Base-by-base conservation (phyloP, 2,113 vertebrate species). In the Centropus unirufus region DNA sequence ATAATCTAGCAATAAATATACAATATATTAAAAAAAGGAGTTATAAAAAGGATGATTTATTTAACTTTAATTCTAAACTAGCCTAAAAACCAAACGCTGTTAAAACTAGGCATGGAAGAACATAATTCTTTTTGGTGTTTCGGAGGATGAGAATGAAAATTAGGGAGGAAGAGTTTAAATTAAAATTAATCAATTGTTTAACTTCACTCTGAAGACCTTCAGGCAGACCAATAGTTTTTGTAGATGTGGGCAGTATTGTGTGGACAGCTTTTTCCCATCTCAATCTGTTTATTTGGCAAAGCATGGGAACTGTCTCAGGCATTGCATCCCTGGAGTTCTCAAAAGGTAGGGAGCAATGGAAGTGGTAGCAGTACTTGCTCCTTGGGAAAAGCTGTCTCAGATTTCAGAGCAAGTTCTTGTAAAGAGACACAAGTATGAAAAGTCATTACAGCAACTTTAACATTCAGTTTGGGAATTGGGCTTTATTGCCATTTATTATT, bases 1-100 rank as follows among this genome's bases (percentile, higher is more conserved):
- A 54, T 96, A 96, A 97, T 96, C 46, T 87, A 95, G 75, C 90
- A 96, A 96, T 97, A 97, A 90, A 94, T 95, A 96, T 82, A 93
- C 64, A 91, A 14, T 95, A 63, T 79, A 96, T 97, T 95, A 67
- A 93, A 95, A 82, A 91, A 73, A 55, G 29, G 55, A 52, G 88
- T 81, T 93, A 69, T 92, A 73, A 91, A 97, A 94, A 74, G 69
- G 85, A 59, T 97, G 76, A 93, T 95, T 97, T 97, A 96, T 96
- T 94, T 96, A 75, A 94, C 55, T 96, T 92, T 39, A 91, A 61
- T 96, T 84, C 59, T 70, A 51, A 90, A 89, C 55, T 92, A 58
- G 73, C 68, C 49, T 95, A 51, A 79, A 79, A 76, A 75, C 44
- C 77, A 49, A 86, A 96, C 77, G 39, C 67, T 83, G 59, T 63